Evolutionary conservation across 2,797 vertebrate genomes (phyloP), one percentile per base, ranked within the genome.

Genomic region (Neosilurus mollespiculum): DNA sequence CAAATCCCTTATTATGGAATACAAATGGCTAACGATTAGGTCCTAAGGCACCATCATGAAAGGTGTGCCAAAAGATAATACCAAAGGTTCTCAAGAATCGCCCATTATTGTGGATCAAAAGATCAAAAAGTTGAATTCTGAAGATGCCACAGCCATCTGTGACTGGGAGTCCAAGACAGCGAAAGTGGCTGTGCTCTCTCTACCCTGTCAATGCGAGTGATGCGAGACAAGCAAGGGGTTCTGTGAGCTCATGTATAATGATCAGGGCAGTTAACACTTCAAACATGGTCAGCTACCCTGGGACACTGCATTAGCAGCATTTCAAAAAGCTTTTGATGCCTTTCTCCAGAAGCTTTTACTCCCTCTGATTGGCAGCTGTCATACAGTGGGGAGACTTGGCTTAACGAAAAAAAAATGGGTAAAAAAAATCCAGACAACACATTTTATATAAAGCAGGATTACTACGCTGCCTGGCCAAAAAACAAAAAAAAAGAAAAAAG

Each of bases 261-360:
- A 75, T 64, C 71, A 37, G 24, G 9, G 20, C 51, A 66, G 53
- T 26, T 73, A 77, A 53, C 43, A 34, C 67, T 78, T 85, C 73
- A 62, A 65, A 64, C 73, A 37, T 56, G 15, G 37, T 76, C 56
- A 15, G 20, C 56, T n/a, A 37, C 30, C 73, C 1, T 76, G 56
- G 20, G 56, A 76, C 4, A 12, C 37, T 37, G 73, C 75, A 78
- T 78, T 65, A 81, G 54, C 69, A 77, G 34, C 37, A 61, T 77
- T 77, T 77, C 58, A 43, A 77, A 77, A 77, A n/a, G 73, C 22
- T 61, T 77, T n/a, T 77, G 34, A 37, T 43, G 34, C 34, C 73
- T 77, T 77, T 59, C 54, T 37, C 9, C 18, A 59, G 12, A 77
- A 61, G 73, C 11, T 20, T 43, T 59, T 77, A 43, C 14, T 20